Evolutionary conservation across 2,888 invertebrate species (phyloP).

Genomic region (Drosophila sordidula): DNA sequence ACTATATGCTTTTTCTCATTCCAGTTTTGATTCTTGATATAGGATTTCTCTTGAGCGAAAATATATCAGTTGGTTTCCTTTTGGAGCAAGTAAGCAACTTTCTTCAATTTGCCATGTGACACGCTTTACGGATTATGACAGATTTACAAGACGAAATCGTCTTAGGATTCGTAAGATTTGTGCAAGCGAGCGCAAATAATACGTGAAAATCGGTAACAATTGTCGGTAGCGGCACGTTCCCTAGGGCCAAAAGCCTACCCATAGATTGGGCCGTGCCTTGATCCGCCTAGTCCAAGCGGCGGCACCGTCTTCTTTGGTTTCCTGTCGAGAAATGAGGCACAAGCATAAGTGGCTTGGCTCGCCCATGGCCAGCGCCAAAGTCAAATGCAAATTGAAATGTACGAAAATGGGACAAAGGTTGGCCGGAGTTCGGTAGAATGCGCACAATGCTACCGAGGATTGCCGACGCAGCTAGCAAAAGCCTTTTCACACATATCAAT

Average conservation of each 20-base stretch:
- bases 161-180: conserved; percentile 63
- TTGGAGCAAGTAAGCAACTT: conserved; percentile 39
- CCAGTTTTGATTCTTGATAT: neutral
- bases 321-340: conserved; percentile 56
- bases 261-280: conserved; percentile 46
- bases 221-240: conserved; percentile 55
- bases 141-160: conserved; percentile 74
- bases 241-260: conserved; percentile 24
- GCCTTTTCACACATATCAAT: conserved; percentile 82
- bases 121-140: conserved; percentile 84
- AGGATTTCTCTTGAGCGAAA: neutral
- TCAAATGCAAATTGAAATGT: conserved; percentile 85
- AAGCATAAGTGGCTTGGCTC: conserved; percentile 73
- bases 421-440: conserved; percentile 51
- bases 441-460: conserved; percentile 51
- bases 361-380: conserved; percentile 67
- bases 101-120: conserved; percentile 84
- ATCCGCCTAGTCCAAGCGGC: conserved; percentile 45
- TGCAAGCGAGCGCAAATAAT: conserved; percentile 57
- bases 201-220: conserved; percentile 63
- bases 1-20: neutral
- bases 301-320: conserved; percentile 14
- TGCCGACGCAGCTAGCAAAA: conserved; percentile 51
- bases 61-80: conserved; percentile 7
- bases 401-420: conserved; percentile 43